Evolutionary conservation across 2,113 vertebrate species (phyloP), one percentile per base, ranked within the genome.

Genomic region (Nycticorax nycticorax): DNA sequence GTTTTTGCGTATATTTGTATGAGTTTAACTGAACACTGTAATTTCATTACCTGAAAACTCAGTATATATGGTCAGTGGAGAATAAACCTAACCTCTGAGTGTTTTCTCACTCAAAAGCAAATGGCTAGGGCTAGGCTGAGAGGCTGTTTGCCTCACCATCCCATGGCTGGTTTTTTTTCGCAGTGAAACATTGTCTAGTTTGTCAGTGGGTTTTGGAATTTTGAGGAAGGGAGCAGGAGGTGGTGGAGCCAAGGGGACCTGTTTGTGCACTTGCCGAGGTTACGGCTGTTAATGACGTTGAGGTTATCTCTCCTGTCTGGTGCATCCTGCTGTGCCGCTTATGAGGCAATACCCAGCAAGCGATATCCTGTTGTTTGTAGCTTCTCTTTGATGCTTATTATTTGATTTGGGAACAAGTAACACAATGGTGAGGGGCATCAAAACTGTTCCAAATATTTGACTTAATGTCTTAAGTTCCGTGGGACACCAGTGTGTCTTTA

Each of bases 321-420:
- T 89, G 15, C 77, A 92, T 96, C 92, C 92, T 97, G 94, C 89
- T 87, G 73, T 62, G 85, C 72, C 0, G 37, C 88, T 94, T 87
- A 48, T 41, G 80, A 92, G 57, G 66, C 87, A 87, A 32, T 87
- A 69, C 62, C 56, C 84, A 92, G 91, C 89, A 89, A 92, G 84
- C 0, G 5, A 72, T 92, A 96, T 95, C 97, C 95, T 97, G 91
- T 97, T 94, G 50, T 95, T 97, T 87, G 52, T 69, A 75, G 33
- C 63, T 87, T 91, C 89, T 85, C 77, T 97, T 97, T 94, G 91
- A 95, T 87, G 78, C 89, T 75, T 88, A 27, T 74, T 66, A 75
- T 60, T 85, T 89, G 45, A 73, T 88, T 95, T 95, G 66, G 81
- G 74, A 95, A 41, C 48, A 63, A 64, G 39, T 86, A 84, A 48